phyloP scores from a whole-genome alignment of 2,888 invertebrate species.

The Rotaria macrura region DNA sequence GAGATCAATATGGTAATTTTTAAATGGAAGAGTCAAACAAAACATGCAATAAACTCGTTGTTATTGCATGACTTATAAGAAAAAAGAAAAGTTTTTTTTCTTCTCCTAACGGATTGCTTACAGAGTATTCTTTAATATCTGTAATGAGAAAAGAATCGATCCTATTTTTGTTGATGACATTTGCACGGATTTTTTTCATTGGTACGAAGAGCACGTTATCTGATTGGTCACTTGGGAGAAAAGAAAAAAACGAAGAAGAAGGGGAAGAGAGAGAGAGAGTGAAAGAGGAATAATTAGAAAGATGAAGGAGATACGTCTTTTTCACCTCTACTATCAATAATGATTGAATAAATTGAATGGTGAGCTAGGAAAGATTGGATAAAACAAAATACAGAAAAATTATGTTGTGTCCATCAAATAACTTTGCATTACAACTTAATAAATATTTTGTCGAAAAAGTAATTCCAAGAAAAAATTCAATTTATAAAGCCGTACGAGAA shows the following conservation, averaged over 20 bases:
- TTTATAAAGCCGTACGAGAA: conserved; percentile 19
- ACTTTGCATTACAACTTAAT: conserved; percentile 26
- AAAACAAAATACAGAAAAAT: background rate
- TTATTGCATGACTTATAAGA: background rate
- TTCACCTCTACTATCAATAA: background rate
- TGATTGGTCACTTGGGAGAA: background rate
- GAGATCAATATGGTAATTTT: background rate
- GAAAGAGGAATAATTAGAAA: background rate
- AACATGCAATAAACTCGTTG: background rate
- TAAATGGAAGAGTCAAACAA: background rate
- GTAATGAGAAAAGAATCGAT: no score
- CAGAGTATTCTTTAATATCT: background rate
- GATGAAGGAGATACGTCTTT: background rate
- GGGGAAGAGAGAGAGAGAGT: background rate
- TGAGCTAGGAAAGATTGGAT: background rate
- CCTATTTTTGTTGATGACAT: background rate
- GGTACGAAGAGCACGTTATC: background rate
- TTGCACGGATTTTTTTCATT: background rate
- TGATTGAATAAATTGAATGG: background rate
- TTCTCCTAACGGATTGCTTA: background rate
- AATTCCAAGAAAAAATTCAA: conserved; percentile 23
- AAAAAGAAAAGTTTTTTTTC: background rate
- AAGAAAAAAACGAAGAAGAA: background rate
- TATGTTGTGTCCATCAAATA: background rate
- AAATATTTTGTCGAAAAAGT: conserved; percentile 33